Conservation (phyloP, 2,113 vertebrate genomes). For the Pygoscelis adeliae region DNA sequence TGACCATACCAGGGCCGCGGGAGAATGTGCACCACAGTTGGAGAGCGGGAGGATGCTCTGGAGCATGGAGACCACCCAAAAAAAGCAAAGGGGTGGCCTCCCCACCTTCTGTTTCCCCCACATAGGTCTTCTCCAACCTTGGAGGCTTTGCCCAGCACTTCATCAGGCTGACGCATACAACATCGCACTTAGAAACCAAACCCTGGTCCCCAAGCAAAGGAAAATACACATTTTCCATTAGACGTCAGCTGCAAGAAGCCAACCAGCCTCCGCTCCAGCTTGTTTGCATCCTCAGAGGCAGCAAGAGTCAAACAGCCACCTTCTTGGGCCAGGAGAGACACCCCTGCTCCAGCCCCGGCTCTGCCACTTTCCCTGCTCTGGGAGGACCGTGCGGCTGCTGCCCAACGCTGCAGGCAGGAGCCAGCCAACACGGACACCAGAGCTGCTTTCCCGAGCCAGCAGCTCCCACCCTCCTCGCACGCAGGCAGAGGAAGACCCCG, state of each 20-base stretch:
- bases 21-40: accelerated
- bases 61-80: not conserved
- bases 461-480: not conserved
- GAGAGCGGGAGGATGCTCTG: not conserved
- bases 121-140: too few relatives aligned
- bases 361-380: not conserved
- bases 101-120: not conserved
- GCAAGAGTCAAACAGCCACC: not conserved
- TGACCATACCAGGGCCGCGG: accelerated
- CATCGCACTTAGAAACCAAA: not conserved
- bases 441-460: not conserved
- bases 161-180: not conserved
- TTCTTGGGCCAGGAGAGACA: not conserved
- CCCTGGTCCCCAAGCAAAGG: not conserved
- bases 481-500: constrained; percentile 7
- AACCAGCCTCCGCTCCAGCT: not conserved
- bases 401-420: not conserved
- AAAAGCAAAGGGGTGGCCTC: not conserved
- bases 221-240: accelerated
- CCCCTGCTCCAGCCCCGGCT: not conserved
- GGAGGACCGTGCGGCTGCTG: accelerated
- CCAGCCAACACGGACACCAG: not conserved
- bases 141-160: not conserved
- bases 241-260: not conserved
- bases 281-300: accelerated